Evolutionary conservation across 2,797 vertebrate species (phyloP), one percentile per base, ranked within the genome.

Genomic region (Ptychobarbus kaznakovi): DNA sequence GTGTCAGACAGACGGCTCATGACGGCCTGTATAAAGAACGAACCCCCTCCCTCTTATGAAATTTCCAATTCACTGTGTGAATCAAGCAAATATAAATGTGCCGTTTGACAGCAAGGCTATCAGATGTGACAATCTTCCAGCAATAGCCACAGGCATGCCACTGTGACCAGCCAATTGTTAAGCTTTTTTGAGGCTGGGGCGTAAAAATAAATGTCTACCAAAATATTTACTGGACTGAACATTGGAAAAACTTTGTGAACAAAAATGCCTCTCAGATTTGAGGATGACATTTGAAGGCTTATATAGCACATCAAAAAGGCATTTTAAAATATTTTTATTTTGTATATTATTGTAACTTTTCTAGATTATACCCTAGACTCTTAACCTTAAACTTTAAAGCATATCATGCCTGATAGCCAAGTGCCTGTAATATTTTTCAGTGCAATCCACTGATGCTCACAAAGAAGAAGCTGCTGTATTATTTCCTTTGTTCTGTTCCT

Each of bases 201-300:
- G 8, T 42, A 80, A 88, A 86, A 90, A 86, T 87, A 88, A 82
- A 87, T 80, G 58, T 75, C 80, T 87, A 86, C 82, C 74, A 87
- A 83, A 86, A 82, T 84, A 88, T 88, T 86, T 90, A 87, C 85
- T 82, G 61, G 73, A 46, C 49, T 84, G 46, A 74, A 66, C 78
- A 68, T 51, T 86, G 81, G 78, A 80, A 74, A 84, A 72, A 38
- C 51, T 68, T 70, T 65, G 49, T 63, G 69, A 51, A 84, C 5
- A 35, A 83, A 69, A 65, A 51, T 20, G 22, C 2, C 22, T 16
- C 12, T 78, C 6, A 1, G 22, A 74, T 72, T 38, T 69, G 25
- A 53, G 51, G 70, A 72, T 84, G 75, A 42, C 32, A 51, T 86
- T 74, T 88, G 61, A 38, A 65, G 32, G 2, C 12, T 81, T 75